These are phyloP conservation scores for Pantelozetes paolii DNA, from an alignment of 2,888 invertebrate genomes.

Conservation along the genomic window DNA sequence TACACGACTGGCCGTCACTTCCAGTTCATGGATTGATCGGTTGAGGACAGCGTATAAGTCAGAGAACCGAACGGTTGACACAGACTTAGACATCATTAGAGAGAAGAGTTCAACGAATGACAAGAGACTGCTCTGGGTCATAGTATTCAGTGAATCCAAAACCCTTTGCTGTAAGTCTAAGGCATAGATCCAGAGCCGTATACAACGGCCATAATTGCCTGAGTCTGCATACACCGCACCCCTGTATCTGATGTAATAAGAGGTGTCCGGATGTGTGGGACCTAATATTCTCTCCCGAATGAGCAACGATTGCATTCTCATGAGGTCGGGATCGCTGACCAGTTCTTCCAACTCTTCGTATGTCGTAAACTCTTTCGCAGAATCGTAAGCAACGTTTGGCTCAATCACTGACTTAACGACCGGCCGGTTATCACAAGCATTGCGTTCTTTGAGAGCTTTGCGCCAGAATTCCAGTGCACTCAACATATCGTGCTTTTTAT, in stretches of 20 bases:
- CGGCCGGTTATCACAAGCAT: slow-evolving; percentile 54
- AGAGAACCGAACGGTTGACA: slow-evolving; percentile 72
- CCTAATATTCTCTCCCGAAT: slow-evolving; percentile 83
- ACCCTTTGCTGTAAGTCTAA: slow-evolving; percentile 91
- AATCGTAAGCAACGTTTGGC: slow-evolving; percentile 81
- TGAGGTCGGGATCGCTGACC: slow-evolving; percentile 86
- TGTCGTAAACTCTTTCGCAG: slow-evolving; percentile 73
- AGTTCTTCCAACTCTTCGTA: slow-evolving; percentile 75
- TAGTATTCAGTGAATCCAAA: slow-evolving; percentile 83
- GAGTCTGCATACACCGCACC: slow-evolving; percentile 92
- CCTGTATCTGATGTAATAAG: slow-evolving; percentile 89
- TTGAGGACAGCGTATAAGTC: slow-evolving; percentile 78
- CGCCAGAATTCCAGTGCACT: slow-evolving; percentile 84
- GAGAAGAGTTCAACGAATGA: slow-evolving; percentile 81
- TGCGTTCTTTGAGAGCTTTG: slow-evolving; percentile 75
- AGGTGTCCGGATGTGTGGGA: slow-evolving; percentile 93
- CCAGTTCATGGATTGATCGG: slow-evolving; percentile 64
- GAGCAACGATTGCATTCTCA: slow-evolving; percentile 83
- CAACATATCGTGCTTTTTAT: slow-evolving; percentile 89
- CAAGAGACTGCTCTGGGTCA: slow-evolving; percentile 88
- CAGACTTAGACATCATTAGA: slow-evolving; percentile 82
- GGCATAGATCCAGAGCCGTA: slow-evolving; percentile 93
- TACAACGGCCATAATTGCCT: slow-evolving; percentile 81
- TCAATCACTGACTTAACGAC: slow-evolving; percentile 52
- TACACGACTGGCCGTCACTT: slow-evolving; percentile 41